phyloP scores from a whole-genome alignment of 2,888 invertebrate species.

The Strigamia maritima region DNA sequence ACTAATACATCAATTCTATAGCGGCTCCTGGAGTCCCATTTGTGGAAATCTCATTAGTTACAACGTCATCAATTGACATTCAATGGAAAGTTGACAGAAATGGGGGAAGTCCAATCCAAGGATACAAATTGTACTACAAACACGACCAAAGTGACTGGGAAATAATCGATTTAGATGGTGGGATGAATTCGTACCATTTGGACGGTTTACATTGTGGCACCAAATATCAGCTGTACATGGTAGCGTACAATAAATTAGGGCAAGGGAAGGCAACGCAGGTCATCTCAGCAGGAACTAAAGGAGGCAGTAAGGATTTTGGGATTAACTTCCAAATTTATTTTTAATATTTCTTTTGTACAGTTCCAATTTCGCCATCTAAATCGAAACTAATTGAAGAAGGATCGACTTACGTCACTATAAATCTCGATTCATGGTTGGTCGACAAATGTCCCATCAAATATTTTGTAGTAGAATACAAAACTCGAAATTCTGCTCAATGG shows the following conservation, averaged over 20 bases:
- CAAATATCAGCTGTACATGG: neutral
- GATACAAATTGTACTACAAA: neutral
- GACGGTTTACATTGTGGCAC: neutral
- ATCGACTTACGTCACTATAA: neutral
- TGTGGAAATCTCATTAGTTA: conserved; percentile 64
- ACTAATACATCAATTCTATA: neutral
- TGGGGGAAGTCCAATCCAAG: conserved; percentile 1
- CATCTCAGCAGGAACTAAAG: neutral
- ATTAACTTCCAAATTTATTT: neutral
- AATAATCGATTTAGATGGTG: conserved; percentile 62
- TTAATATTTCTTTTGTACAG: neutral
- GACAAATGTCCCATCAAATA: conserved; percentile 34
- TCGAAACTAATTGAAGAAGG: conserved; percentile 16
- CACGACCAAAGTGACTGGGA: neutral
- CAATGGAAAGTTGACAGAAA: conserved; percentile 47
- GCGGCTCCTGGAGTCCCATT: conserved; percentile 63
- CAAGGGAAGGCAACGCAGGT: neutral
- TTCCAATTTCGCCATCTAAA: conserved; percentile 28
- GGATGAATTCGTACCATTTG: neutral
- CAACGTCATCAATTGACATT: conserved; percentile 66
- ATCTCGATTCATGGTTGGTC: conserved; percentile 30
- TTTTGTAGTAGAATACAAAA: conserved; percentile 31
- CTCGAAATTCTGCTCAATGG: neutral
- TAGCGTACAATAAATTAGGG: neutral
- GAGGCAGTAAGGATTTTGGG: neutral